These are phyloP conservation scores for Diplazon laetatorius DNA, from an alignment of 2,888 invertebrate species.

Conservation along the genomic window DNA sequence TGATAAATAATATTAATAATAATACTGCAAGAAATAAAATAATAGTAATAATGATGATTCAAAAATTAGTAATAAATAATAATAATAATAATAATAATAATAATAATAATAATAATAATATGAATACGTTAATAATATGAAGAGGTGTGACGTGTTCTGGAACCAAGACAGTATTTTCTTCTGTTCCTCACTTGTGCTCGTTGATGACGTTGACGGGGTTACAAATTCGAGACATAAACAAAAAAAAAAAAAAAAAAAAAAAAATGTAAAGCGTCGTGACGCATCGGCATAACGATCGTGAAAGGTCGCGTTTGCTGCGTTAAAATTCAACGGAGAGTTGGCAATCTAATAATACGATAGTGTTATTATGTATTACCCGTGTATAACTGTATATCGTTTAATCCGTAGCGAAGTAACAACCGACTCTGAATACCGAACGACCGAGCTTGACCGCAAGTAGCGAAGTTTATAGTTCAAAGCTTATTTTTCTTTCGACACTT, in stretches of 20 bases:
- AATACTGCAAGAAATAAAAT: background rate
- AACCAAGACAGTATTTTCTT: constrained; percentile 58
- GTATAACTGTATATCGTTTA: constrained; percentile 2
- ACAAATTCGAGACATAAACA: background rate
- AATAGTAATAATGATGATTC: constrained; percentile 9
- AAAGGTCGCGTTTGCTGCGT: background rate
- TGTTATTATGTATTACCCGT: background rate
- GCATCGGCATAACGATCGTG: background rate
- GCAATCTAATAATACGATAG: constrained; percentile 20
- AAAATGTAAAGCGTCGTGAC: background rate
- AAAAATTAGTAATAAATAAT: constrained; percentile 14
- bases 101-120: constrained; percentile 11
- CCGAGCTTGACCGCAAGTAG: constrained; percentile 24
- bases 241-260: background rate
- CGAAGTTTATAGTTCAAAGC: constrained; percentile 14
- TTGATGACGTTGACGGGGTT: constrained; percentile 1
- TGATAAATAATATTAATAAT: constrained; percentile 14
- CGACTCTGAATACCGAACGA: constrained; percentile 11
- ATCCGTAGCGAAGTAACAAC: constrained; percentile 13
- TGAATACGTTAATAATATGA: constrained; percentile 22
- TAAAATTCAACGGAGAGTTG: background rate
- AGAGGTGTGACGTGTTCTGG: constrained; percentile 27
- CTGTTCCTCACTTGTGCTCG: constrained; percentile 6
- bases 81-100: background rate
- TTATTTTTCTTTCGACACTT: constrained; percentile 2